phyloP scores from a whole-genome alignment of 2,888 invertebrate genomes.

The Hymenopus coronatus region DNA sequence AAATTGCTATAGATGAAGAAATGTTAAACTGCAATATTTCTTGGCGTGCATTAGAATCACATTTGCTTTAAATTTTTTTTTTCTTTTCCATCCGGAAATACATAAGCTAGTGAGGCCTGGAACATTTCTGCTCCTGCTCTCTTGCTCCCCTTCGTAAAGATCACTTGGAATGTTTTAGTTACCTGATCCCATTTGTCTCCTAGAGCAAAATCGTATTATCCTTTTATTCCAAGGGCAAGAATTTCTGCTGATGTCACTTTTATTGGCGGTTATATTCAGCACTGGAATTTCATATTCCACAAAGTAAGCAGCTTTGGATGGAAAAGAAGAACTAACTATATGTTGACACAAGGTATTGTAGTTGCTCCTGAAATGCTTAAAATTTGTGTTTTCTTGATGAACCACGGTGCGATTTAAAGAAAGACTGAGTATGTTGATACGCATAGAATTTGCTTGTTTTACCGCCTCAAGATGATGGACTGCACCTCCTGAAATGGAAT shows the following conservation, averaged over 20 bases:
- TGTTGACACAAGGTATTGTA: neutral
- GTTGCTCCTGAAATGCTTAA: neutral
- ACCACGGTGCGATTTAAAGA: neutral
- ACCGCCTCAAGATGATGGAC: neutral
- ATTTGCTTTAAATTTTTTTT: no score
- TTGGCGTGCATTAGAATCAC: no score
- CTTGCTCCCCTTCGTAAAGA: no score
- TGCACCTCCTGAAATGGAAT: neutral
- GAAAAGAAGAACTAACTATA: neutral
- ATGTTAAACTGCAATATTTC: no score
- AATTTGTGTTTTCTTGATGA: neutral
- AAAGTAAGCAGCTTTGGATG: conserved; percentile 29
- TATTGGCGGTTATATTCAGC: conserved; percentile 34
- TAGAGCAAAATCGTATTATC: conserved; percentile 45
- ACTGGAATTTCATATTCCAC: conserved; percentile 44
- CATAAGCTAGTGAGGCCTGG: no score
- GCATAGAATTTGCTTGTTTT: neutral
- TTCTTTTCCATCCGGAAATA: no score
- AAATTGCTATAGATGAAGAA: no score
- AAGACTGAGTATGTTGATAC: neutral
- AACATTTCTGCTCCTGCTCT: no score
- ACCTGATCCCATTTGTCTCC: conserved; percentile 47
- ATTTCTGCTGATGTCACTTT: neutral
- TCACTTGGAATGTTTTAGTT: conserved; percentile 9
- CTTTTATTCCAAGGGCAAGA: neutral